Evolutionary conservation across 1,140 invertebrate species (phyloP), one percentile per base, ranked within the genome.

Genomic region (Ceratina calcarata): DNA sequence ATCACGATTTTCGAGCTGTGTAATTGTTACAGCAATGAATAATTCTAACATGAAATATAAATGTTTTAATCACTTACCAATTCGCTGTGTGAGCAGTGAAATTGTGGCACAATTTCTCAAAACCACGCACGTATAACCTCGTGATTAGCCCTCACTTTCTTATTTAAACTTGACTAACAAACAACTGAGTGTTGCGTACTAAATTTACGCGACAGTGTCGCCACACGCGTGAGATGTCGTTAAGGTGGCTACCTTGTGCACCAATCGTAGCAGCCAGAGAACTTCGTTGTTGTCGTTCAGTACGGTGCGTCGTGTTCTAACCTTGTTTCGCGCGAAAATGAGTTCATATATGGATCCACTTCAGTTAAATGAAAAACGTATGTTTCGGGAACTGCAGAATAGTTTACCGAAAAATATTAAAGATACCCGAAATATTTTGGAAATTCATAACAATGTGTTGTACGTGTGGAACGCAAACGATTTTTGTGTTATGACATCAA

Each of bases 381-480:
- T 96, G 68, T 95, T 95, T 86, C 92, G 93, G 81, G 93, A 94
- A 75, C 86, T 95, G 53, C 94, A 94, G 78, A 91, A 93, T 55
- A 91, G 91, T 85, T 90, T 95, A 15, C 89, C 93, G 16, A 53
- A n/a, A 16, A 60, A 74, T 53, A 91, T 91, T 70, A 93, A 91
- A n/a, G 95, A 95, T 75, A 94, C 95, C 20, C 91, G 93, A 62
- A 95, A 95, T 90, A 93, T 95, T 64, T 85, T 95, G 10, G 94
- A 94, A 81, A 93, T 95, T 53, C 93, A 94, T 62, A 95, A 96
- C 78, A 94, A 95, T 88, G 93, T 95, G 81, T 91, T 95, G 20
- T 96, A 94, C 83, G 92, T 94, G 73, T 96, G 95, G 95, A 94
- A 94, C 87, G 92, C 94, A 3, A 89, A 93, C 24, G 95, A 95